A percentile compares a stretch with the other conserved stretches of the same genome.
phyloP scores from a whole-genome alignment of 2,113 vertebrate species.

The Balaeniceps rex region DNA sequence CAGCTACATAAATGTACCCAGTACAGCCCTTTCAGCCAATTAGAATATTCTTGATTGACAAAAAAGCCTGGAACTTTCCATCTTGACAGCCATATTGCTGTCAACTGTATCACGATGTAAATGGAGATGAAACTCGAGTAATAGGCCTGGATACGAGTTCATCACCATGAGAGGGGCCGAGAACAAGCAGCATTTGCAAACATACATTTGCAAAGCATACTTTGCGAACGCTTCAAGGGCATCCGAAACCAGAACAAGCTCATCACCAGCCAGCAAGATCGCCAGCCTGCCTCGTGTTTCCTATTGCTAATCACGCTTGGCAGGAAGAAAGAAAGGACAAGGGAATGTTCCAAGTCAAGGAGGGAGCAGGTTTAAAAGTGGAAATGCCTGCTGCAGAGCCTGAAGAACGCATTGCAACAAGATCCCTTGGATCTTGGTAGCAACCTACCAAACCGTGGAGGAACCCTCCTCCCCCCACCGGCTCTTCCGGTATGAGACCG shows the following conservation, averaged over 20 bases:
- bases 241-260: not conserved
- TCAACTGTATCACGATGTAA: not conserved
- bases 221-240: not conserved
- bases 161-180: not conserved
- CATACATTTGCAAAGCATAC: no score
- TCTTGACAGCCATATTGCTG: not conserved
- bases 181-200: not conserved
- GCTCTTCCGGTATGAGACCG: not conserved
- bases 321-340: not conserved
- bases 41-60: not conserved
- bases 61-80: not conserved
- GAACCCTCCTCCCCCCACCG: not conserved
- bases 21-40: not conserved
- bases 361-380: not conserved
- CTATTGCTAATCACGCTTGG: not conserved
- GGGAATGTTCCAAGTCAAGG: not conserved
- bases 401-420: not conserved
- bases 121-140: not conserved
- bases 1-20: not conserved
- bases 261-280: not conserved
- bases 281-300: not conserved
- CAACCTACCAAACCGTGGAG: not conserved
- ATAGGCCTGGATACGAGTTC: not conserved
- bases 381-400: not conserved
- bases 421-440: slow-evolving; percentile 10